phyloP scores from a whole-genome alignment of 1,140 invertebrate genomes.

The Drosophila sechellia region DNA sequence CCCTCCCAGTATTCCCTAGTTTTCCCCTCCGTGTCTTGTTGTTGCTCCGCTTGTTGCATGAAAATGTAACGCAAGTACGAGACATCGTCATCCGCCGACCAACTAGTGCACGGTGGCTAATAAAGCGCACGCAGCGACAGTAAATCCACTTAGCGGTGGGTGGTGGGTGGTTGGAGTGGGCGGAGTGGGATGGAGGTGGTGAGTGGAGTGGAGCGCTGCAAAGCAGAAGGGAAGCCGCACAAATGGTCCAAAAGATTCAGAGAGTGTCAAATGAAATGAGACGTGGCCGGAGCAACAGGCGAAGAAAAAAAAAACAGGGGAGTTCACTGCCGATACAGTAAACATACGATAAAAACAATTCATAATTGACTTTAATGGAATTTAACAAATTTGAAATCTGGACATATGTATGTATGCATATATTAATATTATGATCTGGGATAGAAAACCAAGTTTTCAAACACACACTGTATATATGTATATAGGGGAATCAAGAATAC shows the following conservation, averaged over 20 bases:
- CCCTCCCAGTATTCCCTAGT: background rate
- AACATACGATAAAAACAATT: too few relatives aligned
- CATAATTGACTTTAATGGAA: too few relatives aligned
- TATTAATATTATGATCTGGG: background rate
- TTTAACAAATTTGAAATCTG: too few relatives aligned
- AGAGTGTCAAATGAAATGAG: conserved; percentile 50
- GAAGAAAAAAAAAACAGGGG: background rate
- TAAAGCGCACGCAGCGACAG: conserved; percentile 58
- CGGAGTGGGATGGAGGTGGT: background rate
- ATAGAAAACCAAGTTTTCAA: too few relatives aligned
- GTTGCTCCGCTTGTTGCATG: conserved; percentile 38
- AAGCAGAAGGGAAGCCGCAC: conserved; percentile 30
- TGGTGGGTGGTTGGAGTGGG: conserved; percentile 14
- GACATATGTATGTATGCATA: background rate
- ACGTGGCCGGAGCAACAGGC: conserved; percentile 35
- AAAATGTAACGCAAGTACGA: conserved; percentile 53
- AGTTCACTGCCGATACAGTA: background rate
- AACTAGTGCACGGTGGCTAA: conserved; percentile 62
- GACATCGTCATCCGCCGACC: conserved; percentile 19
- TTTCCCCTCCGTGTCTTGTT: conserved; percentile 1
- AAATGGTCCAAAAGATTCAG: conserved; percentile 34
- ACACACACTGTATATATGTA: background rate
- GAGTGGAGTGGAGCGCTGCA: background rate
- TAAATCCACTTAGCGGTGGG: conserved; percentile 56
- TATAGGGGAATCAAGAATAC: background rate